Conservation (phyloP, 2,113 vertebrate genomes). For the Dicaeum eximium region DNA sequence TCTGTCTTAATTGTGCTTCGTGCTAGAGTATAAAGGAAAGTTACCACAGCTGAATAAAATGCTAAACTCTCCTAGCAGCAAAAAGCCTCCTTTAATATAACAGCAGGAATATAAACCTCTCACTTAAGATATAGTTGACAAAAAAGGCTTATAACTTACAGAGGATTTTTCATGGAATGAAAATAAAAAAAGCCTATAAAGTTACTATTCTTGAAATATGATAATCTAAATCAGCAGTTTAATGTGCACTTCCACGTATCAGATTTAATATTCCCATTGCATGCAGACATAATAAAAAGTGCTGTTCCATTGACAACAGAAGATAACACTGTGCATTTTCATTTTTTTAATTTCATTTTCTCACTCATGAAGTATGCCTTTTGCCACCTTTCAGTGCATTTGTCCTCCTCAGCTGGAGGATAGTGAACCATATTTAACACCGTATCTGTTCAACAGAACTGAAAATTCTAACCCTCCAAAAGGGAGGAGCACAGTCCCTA, state of each 20-base stretch:
- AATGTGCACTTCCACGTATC: neutral
- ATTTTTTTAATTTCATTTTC: neutral
- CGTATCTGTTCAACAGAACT: neutral
- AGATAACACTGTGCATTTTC: neutral
- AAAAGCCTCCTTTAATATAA: neutral
- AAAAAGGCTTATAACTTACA: neutral
- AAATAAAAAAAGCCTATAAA: neutral
- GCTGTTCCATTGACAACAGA: neutral
- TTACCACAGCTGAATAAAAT: slow-evolving; percentile 14
- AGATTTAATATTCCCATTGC: neutral
- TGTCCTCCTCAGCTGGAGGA: neutral
- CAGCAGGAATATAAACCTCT: slow-evolving; percentile 19
- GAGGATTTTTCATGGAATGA: neutral
- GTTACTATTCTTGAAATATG: neutral
- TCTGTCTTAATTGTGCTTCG: neutral
- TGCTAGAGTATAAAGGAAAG: neutral
- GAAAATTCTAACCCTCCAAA: neutral
- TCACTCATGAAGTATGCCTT: neutral
- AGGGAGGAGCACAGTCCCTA: neutral
- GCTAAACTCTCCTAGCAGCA: neutral
- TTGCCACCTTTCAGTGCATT: neutral
- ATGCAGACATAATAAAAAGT: neutral
- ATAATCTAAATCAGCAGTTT: neutral
- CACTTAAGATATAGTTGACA: neutral
- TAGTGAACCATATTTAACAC: neutral